Conservation (phyloP, 2,797 vertebrate species). For the Notolabrus celidotus region DNA sequence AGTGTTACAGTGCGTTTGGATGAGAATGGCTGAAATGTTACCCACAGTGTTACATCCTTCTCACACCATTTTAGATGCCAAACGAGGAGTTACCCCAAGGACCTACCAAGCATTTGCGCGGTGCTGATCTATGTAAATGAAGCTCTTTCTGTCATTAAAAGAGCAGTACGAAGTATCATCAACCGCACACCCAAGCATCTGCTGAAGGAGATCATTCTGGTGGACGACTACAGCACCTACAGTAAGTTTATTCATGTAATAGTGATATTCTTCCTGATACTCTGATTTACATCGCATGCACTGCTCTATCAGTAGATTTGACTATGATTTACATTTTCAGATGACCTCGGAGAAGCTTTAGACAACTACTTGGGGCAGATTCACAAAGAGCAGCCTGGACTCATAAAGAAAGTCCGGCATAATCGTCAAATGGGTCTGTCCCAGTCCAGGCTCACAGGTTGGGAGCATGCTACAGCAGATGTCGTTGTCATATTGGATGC, state of each 20-base stretch:
- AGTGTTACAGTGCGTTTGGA: neutral
- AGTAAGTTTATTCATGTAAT: constrained; percentile 53
- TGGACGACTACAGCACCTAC: constrained; percentile 84
- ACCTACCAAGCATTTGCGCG: constrained; percentile 82
- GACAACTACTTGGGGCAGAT: constrained; percentile 60
- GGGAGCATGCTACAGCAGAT: constrained; percentile 77
- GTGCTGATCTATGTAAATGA: constrained; percentile 86
- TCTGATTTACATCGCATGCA: neutral
- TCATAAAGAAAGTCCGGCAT: constrained; percentile 80
- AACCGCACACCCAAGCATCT: constrained; percentile 77
- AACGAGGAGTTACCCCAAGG: constrained; percentile 73
- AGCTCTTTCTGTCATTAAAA: constrained; percentile 82
- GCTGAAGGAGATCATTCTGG: constrained; percentile 85
- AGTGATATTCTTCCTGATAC: too few species aligned
- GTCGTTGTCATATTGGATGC: constrained; percentile 85
- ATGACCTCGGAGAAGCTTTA: constrained; percentile 60
- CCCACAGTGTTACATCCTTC: neutral
- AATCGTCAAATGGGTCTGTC: constrained; percentile 76
- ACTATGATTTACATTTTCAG: constrained; percentile 47
- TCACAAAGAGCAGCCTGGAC: constrained; percentile 57
- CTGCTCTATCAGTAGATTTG: constrained; percentile 5
- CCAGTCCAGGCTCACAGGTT: constrained; percentile 78
- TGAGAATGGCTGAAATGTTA: neutral
- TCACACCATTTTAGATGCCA: constrained; percentile 71
- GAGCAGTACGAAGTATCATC: constrained; percentile 81